Evolutionary conservation across 2,113 vertebrate genomes (phyloP).

Genomic region (Gyps fulvus): DNA sequence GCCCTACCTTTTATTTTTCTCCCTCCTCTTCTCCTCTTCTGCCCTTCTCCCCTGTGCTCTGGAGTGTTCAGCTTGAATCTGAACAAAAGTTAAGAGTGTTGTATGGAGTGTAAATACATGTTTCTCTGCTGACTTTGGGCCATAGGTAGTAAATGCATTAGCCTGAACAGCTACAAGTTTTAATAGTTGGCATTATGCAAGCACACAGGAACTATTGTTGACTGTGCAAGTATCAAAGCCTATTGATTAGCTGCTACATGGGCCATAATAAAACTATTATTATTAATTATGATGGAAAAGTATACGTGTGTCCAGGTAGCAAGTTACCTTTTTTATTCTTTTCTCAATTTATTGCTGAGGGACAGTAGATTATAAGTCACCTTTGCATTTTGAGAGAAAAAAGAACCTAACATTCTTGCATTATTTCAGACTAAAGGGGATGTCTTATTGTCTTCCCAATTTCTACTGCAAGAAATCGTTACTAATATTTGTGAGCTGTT

Average conservation of each 20-base stretch:
- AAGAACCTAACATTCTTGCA: neutral
- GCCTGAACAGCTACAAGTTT: conserved; percentile 44
- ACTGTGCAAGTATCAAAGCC: conserved; percentile 55
- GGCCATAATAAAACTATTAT: conserved; percentile 65
- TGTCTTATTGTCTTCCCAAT: conserved; percentile 21
- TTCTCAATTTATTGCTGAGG: conserved; percentile 33
- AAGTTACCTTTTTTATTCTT: neutral
- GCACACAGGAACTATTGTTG: conserved; percentile 33
- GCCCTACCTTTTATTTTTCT: neutral
- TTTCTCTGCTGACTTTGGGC: conserved; percentile 55
- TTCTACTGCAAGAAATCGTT: neutral
- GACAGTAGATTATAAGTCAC: conserved; percentile 18
- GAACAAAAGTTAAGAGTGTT: conserved; percentile 62
- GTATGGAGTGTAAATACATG: conserved; percentile 51
- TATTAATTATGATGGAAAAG: conserved; percentile 60
- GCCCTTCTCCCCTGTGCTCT: neutral
- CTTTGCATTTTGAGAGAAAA: neutral
- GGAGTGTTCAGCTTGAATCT: conserved; percentile 30
- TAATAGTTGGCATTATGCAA: conserved; percentile 45
- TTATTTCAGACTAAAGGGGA: neutral
- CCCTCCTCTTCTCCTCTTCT: neutral
- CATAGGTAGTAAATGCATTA: conserved; percentile 51
- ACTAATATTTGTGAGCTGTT: conserved; percentile 25
- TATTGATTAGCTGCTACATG: conserved; percentile 71
- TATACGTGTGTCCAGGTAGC: neutral